These are phyloP conservation scores for Terrapene triunguis DNA, from an alignment of 2,113 vertebrate species.

Conservation along the genomic window DNA sequence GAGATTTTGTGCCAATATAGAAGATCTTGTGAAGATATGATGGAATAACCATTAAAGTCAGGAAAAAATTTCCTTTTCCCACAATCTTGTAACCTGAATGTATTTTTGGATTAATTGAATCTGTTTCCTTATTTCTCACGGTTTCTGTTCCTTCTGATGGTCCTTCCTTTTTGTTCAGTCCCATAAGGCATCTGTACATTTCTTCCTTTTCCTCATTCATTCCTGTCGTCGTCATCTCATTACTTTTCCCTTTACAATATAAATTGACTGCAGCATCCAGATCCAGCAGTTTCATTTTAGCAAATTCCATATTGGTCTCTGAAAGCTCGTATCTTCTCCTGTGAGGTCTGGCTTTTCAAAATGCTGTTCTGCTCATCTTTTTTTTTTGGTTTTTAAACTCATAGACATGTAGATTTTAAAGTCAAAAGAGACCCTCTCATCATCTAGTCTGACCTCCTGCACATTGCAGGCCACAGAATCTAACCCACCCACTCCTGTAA, in stretches of 20 bases:
- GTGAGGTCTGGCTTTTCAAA: neutral
- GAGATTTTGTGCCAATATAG: neutral
- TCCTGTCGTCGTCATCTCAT: no score
- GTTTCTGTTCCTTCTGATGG: no score
- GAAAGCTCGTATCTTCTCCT: neutral
- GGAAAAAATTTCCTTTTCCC: fast-evolving
- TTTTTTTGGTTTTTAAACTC: no score
- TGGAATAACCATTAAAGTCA: neutral
- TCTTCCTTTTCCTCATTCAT: no score
- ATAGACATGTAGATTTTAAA: neutral
- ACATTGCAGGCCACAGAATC: neutral
- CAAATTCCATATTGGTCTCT: neutral
- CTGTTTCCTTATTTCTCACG: no score
- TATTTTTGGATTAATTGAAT: no score
- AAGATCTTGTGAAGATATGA: neutral
- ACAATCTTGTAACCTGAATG: neutral
- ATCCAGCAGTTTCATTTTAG: neutral
- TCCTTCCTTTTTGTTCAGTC: no score
- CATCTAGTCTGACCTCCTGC: neutral
- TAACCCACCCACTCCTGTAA: neutral
- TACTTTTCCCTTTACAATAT: neutral
- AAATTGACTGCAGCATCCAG: neutral
- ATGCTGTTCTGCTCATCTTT: neutral
- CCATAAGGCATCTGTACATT: no score
- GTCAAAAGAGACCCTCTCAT: neutral